These are phyloP conservation scores for Drosophila fungiperda DNA, from an alignment of 2,888 invertebrate species.

Conservation along the genomic window DNA sequence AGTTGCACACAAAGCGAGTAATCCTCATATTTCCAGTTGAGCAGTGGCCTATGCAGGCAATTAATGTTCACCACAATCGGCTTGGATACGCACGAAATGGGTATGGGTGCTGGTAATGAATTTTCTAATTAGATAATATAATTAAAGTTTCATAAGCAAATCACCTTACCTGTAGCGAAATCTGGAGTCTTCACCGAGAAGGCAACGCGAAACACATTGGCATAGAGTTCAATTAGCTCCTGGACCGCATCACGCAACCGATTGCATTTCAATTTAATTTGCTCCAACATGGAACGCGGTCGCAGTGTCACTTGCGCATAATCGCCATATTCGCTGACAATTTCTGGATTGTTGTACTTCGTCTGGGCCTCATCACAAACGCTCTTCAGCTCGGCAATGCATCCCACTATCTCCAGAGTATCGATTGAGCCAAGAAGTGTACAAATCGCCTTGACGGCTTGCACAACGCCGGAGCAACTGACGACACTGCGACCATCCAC, in stretches of 20 bases:
- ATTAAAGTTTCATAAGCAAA: not conserved
- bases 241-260: constrained; percentile 92
- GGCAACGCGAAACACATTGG: constrained; percentile 93
- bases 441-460: constrained; percentile 97
- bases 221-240: constrained; percentile 93
- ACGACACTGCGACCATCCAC: constrained; percentile 87
- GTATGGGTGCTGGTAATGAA: constrained; percentile 87
- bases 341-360: constrained; percentile 87
- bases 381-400: constrained; percentile 87
- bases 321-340: constrained; percentile 88
- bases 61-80: constrained; percentile 92
- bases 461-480: constrained; percentile 91
- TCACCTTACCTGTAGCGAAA: constrained; percentile 86
- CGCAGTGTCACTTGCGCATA: constrained; percentile 89
- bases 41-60: constrained; percentile 91
- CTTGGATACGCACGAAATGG: constrained; percentile 90
- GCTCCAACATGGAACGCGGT: constrained; percentile 87
- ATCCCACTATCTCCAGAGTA: constrained; percentile 93
- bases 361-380: constrained; percentile 82
- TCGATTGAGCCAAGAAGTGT: constrained; percentile 95
- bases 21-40: constrained; percentile 93
- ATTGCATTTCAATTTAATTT: constrained; percentile 89
- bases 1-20: constrained; percentile 94
- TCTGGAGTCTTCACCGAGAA: constrained; percentile 89
- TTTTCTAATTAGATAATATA: not conserved